Conservation (phyloP, 2,888 invertebrate species). For the Nudaria mundana region DNA sequence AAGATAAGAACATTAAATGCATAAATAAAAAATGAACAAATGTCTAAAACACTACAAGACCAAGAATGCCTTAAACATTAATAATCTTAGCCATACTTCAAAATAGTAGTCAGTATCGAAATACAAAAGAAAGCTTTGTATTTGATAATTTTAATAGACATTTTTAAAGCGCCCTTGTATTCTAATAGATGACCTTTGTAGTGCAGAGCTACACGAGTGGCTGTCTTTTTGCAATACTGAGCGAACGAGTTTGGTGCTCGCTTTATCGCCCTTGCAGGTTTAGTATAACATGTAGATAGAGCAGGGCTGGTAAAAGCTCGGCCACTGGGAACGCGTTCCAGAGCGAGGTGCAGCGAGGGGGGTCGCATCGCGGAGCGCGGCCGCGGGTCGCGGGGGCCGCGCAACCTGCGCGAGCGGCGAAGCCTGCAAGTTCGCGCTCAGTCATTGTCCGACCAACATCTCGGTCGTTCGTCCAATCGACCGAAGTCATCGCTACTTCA, state of each 20-base stretch:
- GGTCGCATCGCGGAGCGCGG: slow-evolving; percentile 25
- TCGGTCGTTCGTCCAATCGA: slow-evolving; percentile 65
- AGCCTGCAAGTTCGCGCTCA: slow-evolving; percentile 62
- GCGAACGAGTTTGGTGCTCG: slow-evolving; percentile 54
- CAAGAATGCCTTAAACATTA: no score
- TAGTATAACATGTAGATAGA: slow-evolving; percentile 52
- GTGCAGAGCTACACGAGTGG: slow-evolving; percentile 28
- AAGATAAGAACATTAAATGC: no score
- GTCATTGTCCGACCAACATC: slow-evolving; percentile 75
- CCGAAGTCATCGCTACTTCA: slow-evolving; percentile 67
- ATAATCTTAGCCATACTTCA: no score
- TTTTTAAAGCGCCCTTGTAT: slow-evolving; percentile 23
- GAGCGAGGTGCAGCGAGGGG: slow-evolving; percentile 45
- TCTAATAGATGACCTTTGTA: slow-evolving; percentile 37
- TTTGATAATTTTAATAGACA: slow-evolving; percentile 9
- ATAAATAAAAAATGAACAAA: no score
- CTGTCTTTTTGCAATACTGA: slow-evolving; percentile 42
- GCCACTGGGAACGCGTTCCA: slow-evolving; percentile 53
- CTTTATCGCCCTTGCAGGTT: slow-evolving; percentile 60
- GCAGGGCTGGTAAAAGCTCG: slow-evolving; percentile 65
- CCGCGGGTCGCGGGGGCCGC: slow-evolving; percentile 36
- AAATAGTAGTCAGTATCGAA: no score
- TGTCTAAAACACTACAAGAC: no score
- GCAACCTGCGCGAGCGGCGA: slow-evolving; percentile 61
- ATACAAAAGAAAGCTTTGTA: slow-evolving; percentile 10